Evolutionary conservation across 1,140 invertebrate genomes (phyloP).

Genomic region (Amyelois transitella): DNA sequence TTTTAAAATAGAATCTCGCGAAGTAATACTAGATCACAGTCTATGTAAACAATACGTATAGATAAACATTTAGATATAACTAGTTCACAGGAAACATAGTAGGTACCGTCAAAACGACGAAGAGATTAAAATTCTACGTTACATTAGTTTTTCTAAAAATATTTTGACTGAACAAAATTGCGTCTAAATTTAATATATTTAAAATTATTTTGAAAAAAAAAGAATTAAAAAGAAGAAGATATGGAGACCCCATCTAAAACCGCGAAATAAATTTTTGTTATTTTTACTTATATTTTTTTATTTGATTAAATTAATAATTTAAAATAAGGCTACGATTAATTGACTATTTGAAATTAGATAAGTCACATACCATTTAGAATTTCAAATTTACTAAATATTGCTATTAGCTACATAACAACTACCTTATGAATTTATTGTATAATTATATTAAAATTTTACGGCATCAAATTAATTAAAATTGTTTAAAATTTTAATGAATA

Average conservation of each 20-base stretch:
- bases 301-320: background rate
- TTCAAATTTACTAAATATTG: background rate
- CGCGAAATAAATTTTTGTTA: too few relatives aligned
- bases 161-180: slow-evolving; percentile 21
- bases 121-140: slow-evolving; percentile 36
- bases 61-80: slow-evolving; percentile 55
- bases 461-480: background rate
- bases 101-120: slow-evolving; percentile 40
- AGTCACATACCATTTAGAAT: background rate
- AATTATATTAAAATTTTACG: background rate
- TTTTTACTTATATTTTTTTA: too few relatives aligned
- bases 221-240: too few relatives aligned
- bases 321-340: background rate
- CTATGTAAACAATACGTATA: slow-evolving; percentile 63
- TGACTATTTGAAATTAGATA: background rate
- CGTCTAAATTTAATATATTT: too few relatives aligned
- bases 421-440: background rate
- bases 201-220: too few relatives aligned
- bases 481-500: too few relatives aligned
- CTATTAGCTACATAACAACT: background rate
- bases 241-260: background rate
- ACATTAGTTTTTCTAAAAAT: slow-evolving; percentile 10
- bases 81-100: slow-evolving; percentile 40
- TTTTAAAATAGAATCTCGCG: slow-evolving; percentile 65
- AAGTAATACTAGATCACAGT: slow-evolving; percentile 72